Conservation (phyloP, 2,113 vertebrate genomes). For the Cinclus mexicanus region DNA sequence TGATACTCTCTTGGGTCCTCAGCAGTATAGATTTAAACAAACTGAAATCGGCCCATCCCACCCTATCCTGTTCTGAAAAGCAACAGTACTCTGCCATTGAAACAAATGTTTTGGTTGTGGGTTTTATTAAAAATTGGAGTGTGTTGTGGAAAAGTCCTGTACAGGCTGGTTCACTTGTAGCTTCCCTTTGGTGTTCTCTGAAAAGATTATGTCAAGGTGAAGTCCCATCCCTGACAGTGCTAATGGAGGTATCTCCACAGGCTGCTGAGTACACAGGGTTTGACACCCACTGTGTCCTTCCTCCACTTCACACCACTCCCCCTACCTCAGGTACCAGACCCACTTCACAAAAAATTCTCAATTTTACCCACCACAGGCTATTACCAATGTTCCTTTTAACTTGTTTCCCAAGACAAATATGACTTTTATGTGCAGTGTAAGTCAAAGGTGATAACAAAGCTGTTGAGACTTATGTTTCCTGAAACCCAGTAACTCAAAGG, state of each 20-base stretch:
- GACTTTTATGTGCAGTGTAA: not conserved
- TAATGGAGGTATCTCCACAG: not conserved
- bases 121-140: not conserved
- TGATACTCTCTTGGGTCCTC: not conserved
- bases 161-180: not conserved
- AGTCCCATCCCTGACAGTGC: not conserved
- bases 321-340: not conserved
- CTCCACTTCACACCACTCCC: not conserved
- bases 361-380: not conserved
- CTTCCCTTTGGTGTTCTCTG: not conserved
- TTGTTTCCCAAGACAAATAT: not conserved
- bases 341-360: not conserved
- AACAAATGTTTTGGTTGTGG: not conserved
- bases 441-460: constrained; percentile 9
- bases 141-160: not conserved
- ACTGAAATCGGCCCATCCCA: not conserved
- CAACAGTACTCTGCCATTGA: not conserved
- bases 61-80: not conserved
- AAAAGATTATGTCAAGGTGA: rapidly evolving
- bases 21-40: not conserved
- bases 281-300: not conserved
- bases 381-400: not conserved
- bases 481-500: not conserved
- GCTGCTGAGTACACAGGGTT: not conserved
- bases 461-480: not conserved